Evolutionary conservation across 2,797 vertebrate species (phyloP), one percentile per base, ranked within the genome.

Genomic region (Anabas testudineus): DNA sequence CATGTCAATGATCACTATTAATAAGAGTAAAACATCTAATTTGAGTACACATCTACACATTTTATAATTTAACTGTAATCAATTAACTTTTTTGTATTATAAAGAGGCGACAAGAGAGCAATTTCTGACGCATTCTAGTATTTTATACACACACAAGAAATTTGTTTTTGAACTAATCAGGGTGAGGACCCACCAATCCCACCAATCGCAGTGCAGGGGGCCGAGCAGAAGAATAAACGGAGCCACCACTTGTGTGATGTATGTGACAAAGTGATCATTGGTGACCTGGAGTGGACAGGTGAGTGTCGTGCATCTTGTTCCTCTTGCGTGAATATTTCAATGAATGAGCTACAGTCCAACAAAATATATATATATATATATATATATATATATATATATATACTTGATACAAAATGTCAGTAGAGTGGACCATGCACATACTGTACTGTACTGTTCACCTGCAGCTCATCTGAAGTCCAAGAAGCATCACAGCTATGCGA

Each of bases 271-370:
- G 78, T 98, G 64, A 97, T 99, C 91, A 95, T 98, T 0, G 97
- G 98, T 7, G 97, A 99, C 88, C 90, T 94, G 53, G 95, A 99
- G 84, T 99, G 98, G 97, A 90, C 94, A 90, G 97, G 98, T 99
- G 90, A 85, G 91, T 22, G 21, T 6, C 21, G n/a, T n/a, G n/a
- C n/a, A n/a, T n/a, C 34, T 4, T 32, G 10, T 32, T 7, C 32
- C 9, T 32, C 32, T 8, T 32, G 32, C 32, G 32, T 32, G 32
- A 32, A 32, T 32, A 32, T 1, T 4, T 14, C 37, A 36, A 14
- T 13, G 2, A 37, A 37, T 37, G 13, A 13, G 36, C 3, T 37
- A 14, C 36, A 37, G 30, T 32, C 32, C 30, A 32, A 32, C 30
- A n/a, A n/a, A n/a, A n/a, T n/a, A n/a, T n/a, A n/a, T n/a, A n/a